Conservation (phyloP, 1,140 invertebrate species). For the Drosophila rufa region DNA sequence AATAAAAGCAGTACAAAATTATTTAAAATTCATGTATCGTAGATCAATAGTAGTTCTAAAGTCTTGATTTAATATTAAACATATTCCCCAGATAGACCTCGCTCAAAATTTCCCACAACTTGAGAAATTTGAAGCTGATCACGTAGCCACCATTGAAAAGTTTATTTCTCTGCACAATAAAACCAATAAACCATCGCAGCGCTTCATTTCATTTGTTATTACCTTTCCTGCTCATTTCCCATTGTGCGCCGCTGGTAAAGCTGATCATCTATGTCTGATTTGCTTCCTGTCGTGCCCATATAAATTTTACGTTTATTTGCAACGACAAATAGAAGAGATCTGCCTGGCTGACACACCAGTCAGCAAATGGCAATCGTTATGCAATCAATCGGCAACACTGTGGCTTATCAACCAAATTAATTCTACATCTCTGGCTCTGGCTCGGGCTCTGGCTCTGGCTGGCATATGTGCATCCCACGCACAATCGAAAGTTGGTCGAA, state of each 20-base stretch:
- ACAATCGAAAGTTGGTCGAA: constrained; percentile 77
- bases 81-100: not conserved
- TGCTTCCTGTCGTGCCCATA: constrained; percentile 84
- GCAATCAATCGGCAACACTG: constrained; percentile 64
- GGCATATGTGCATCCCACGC: constrained; percentile 32
- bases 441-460: constrained; percentile 54
- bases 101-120: constrained; percentile 21
- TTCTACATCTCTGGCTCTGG: constrained; percentile 72
- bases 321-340: constrained; percentile 47
- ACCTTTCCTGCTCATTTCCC: constrained; percentile 48
- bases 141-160: constrained; percentile 51
- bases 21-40: too few relatives aligned
- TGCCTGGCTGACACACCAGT: constrained; percentile 34
- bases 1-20: not conserved
- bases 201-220: constrained; percentile 61
- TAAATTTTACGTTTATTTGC: constrained; percentile 61
- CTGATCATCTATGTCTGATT: constrained; percentile 80
- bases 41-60: not conserved
- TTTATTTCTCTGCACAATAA: constrained; percentile 48
- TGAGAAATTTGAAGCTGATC: constrained; percentile 24
- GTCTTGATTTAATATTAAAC: not conserved
- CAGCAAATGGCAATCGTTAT: constrained; percentile 54
- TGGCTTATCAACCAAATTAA: constrained; percentile 77
- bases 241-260: constrained; percentile 41
- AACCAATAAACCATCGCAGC: constrained; percentile 50